Base-by-base conservation (phyloP, 2,888 invertebrate species). In the Linyphia triangularis region DNA sequence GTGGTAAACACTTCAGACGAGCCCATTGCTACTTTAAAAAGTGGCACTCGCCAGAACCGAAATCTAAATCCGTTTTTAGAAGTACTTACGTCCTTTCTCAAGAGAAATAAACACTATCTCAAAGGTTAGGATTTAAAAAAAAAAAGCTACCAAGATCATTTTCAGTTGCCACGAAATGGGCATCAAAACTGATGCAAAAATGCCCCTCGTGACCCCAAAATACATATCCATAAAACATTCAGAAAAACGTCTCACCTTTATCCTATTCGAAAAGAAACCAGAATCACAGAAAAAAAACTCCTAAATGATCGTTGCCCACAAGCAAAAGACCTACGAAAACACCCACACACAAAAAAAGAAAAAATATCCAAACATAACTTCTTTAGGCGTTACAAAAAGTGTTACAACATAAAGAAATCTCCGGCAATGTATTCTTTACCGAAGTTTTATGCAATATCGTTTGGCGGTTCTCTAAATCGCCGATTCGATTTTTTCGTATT, bases 401-500 rank as follows among this genome's bases (percentile, higher is more conserved):
- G 67, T 67, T 70, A 70, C 43, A 16, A 26, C 26, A 43, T 70
- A 70, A 63, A 77, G 63, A 77, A 77, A 77, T 63, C 26, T 24
- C 63, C 59, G 51, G 43, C 9, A 63, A 65, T 51, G 51, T 63
- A 40, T 63, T 59, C 59, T 75, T 51, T 59, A 22, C 16, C 19
- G 26, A 79, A 65, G 51, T 79, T 40, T 67, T 59, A 81, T 81
- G 69, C 69, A 70, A 81, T 69, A 79, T 70, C 81, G 70, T 37
- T 67, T 67, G 30, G 67, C 40, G 70, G 37, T 24, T 65, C 67
- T 63, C 84, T 67, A 84, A 65, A 63, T 73, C 67, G 67, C 40
- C 69, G 77, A 78, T 85, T 85, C 77, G 84, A 85, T 85, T 85
- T 79, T 51, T 85, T 82, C 73, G 83, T 85, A 85, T 84, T 77